Evolutionary conservation across 2,113 vertebrate species (phyloP).

Genomic region (Rhinoderma darwinii): DNA sequence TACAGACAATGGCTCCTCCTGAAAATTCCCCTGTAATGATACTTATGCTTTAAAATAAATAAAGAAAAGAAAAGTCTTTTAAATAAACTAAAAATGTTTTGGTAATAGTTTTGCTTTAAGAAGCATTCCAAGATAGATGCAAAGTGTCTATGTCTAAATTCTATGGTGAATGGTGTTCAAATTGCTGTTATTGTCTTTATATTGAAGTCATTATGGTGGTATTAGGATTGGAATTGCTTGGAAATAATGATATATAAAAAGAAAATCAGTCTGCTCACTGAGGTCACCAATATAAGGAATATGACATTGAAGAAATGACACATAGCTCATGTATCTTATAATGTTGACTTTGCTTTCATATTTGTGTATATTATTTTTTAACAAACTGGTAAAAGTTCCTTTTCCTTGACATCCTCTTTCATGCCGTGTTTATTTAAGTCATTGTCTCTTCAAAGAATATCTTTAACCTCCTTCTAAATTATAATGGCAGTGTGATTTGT

Average conservation of each 20-base stretch:
- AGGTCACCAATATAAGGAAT: neutral
- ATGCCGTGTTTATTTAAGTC: neutral
- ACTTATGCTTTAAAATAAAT: too few relatives aligned
- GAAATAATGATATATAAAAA: neutral
- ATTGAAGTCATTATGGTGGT: neutral
- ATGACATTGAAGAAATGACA: neutral
- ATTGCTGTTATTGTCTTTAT: neutral
- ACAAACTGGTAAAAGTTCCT: neutral
- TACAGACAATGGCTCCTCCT: too few relatives aligned
- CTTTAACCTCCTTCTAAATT: too few relatives aligned
- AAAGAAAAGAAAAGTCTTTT: too few relatives aligned
- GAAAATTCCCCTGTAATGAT: too few relatives aligned
- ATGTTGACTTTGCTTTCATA: neutral
- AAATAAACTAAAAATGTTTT: too few relatives aligned
- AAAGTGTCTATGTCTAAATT: neutral
- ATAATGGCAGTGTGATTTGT: too few relatives aligned
- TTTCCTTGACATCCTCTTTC: neutral
- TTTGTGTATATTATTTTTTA: neutral
- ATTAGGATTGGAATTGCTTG: neutral
- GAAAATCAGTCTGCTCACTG: neutral
- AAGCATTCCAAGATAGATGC: too few relatives aligned
- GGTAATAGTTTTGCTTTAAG: too few relatives aligned
- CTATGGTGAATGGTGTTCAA: neutral
- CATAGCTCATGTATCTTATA: neutral
- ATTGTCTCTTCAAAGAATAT: too few relatives aligned